phyloP scores from a whole-genome alignment of 1,140 invertebrate genomes.

The Schlechtendalia chinensis region DNA sequence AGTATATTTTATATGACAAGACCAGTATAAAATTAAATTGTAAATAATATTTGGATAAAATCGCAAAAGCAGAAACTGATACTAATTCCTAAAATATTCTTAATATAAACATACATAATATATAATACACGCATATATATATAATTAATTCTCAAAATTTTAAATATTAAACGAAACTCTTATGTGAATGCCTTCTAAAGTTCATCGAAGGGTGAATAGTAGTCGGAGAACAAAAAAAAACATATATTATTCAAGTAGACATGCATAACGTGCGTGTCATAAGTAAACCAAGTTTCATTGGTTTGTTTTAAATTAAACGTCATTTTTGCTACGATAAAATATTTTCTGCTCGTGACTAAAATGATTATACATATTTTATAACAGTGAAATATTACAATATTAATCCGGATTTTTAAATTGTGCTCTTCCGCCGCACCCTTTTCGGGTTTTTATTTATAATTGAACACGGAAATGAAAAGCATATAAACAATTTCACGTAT shows the following conservation, averaged over 20 bases:
- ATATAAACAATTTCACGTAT: background rate
- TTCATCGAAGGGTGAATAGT: background rate
- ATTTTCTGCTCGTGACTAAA: constrained; percentile 39
- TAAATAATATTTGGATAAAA: too few species aligned
- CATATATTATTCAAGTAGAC: constrained; percentile 1
- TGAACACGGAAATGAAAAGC: constrained; percentile 19
- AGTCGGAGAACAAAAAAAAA: background rate
- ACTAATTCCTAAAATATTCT: too few species aligned
- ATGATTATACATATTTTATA: constrained; percentile 21
- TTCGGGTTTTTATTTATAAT: background rate
- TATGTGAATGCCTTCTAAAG: background rate
- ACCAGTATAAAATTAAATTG: too few species aligned
- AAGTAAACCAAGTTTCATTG: constrained; percentile 16
- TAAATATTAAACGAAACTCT: background rate
- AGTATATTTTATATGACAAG: too few species aligned
- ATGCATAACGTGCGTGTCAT: constrained; percentile 20
- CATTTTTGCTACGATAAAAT: constrained; percentile 18
- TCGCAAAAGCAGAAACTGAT: too few species aligned
- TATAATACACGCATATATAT: too few species aligned
- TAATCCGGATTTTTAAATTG: constrained; percentile 39
- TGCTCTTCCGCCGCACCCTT: background rate
- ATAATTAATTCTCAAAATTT: background rate
- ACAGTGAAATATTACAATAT: constrained; percentile 33
- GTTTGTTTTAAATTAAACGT: constrained; percentile 39
- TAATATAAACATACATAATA: too few species aligned